A percentile compares a stretch with the other conserved stretches of the same genome.
phyloP scores from a whole-genome alignment of 2,113 vertebrate genomes.

The Eclectus roratus region DNA sequence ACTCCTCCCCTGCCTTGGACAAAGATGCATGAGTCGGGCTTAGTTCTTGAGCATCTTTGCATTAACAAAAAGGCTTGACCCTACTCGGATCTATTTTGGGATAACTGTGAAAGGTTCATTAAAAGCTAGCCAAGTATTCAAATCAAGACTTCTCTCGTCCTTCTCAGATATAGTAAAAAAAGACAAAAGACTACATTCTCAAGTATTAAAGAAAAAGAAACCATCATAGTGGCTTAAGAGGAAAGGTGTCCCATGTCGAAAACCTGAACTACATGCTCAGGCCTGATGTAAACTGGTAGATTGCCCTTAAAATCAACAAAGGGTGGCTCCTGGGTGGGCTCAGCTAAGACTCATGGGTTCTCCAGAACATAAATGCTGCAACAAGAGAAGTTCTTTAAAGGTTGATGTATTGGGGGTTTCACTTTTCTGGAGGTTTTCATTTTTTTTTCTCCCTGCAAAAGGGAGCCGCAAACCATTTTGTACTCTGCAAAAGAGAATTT shows the following conservation, averaged over 20 bases:
- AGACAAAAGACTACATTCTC: not conserved
- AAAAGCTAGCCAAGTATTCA: not conserved
- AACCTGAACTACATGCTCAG: not conserved
- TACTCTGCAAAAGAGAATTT: constrained; percentile 13
- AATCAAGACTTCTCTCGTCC: not conserved
- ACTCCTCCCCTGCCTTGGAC: not conserved
- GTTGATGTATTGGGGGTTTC: not conserved
- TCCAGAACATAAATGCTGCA: not conserved
- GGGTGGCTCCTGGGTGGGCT: not conserved
- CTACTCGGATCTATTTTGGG: not conserved
- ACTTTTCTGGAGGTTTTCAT: not conserved
- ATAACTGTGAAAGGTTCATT: not conserved
- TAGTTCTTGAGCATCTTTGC: not conserved
- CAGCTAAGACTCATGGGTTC: not conserved
- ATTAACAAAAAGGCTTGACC: not conserved
- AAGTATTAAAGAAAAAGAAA: not conserved
- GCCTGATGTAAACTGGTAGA: not conserved
- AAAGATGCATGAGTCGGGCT: not conserved
- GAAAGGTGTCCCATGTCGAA: not conserved
- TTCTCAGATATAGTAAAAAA: not conserved
- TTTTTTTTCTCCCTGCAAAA: not conserved
- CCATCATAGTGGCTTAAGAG: not conserved
- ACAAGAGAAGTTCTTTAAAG: constrained; percentile 5
- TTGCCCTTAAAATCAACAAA: constrained; percentile 11
- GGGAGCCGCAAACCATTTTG: not conserved